A percentile compares a stretch with the other conserved stretches of the same genome.
These are phyloP conservation scores for Periophthalmodon schlosseri DNA, from an alignment of 2,113 vertebrate genomes.

Conservation along the genomic window DNA sequence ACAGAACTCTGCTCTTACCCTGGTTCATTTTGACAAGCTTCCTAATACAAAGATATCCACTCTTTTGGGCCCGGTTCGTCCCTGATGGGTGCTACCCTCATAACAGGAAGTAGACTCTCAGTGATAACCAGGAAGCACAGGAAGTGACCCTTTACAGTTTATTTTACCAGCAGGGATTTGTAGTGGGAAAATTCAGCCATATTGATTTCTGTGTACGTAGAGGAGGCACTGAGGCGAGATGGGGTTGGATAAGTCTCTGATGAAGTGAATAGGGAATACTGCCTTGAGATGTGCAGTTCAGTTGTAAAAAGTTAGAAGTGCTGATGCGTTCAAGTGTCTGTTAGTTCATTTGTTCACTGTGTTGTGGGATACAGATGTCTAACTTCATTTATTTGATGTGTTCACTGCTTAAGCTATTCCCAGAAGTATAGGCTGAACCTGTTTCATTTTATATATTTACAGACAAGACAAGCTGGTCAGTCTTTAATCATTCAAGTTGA, in stretches of 20 bases:
- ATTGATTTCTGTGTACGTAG: slow-evolving; percentile 29
- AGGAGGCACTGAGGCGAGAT: slow-evolving; percentile 13
- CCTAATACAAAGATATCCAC: not conserved
- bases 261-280: slow-evolving; percentile 11
- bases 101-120: slow-evolving; percentile 60
- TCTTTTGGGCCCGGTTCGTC: slow-evolving; percentile 28
- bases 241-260: slow-evolving; percentile 26
- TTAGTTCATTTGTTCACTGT: slow-evolving; percentile 29
- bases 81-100: slow-evolving; percentile 36
- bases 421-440: not conserved
- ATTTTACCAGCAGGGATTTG: slow-evolving; percentile 34
- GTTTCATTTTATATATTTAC: slow-evolving; percentile 1
- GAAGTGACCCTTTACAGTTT: slow-evolving; percentile 44
- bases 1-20: not conserved
- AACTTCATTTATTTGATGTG: slow-evolving; percentile 21
- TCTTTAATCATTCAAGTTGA: not conserved
- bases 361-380: slow-evolving; percentile 28
- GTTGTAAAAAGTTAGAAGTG: slow-evolving; percentile 7
- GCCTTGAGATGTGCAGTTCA: not conserved
- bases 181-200: slow-evolving; percentile 32
- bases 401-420: slow-evolving; percentile 21
- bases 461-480: not conserved
- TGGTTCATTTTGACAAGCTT: not conserved
- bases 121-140: slow-evolving; percentile 53
- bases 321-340: slow-evolving; percentile 23